A percentile compares a stretch with the other conserved stretches of the same genome.
Conservation (phyloP, 2,888 invertebrate species). For the Athalia circularis region DNA sequence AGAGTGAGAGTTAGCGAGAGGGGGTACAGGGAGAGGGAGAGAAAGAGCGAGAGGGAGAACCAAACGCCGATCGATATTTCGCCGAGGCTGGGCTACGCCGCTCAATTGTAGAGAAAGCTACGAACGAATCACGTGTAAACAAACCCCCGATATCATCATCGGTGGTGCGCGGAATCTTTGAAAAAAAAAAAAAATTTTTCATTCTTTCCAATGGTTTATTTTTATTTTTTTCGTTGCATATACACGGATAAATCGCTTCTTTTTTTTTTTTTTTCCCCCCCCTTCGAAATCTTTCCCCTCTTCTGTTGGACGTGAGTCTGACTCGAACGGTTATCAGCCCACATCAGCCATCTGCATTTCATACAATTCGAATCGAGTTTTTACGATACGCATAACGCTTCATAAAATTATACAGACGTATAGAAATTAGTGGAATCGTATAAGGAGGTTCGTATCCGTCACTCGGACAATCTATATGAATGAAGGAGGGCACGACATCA, state of each 20-base stretch:
- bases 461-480: slow-evolving; percentile 57
- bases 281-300: background rate
- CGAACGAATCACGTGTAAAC: slow-evolving; percentile 51
- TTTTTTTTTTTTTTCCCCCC: background rate
- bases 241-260: too few species aligned
- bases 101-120: slow-evolving; percentile 61
- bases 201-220: too few species aligned
- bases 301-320: background rate
- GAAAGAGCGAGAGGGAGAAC: slow-evolving; percentile 42
- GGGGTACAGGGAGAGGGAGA: slow-evolving; percentile 45
- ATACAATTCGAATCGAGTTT: too few species aligned
- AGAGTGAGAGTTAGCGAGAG: slow-evolving; percentile 51
- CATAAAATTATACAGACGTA: too few species aligned
- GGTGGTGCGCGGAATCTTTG: background rate
- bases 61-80: slow-evolving; percentile 68
- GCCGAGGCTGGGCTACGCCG: slow-evolving; percentile 59
- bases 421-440: background rate
- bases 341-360: too few species aligned
- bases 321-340: background rate
- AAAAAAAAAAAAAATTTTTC: too few species aligned
- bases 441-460: slow-evolving; percentile 38
- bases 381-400: too few species aligned
- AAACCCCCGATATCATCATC: background rate
- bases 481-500: slow-evolving; percentile 56
- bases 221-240: too few species aligned